phyloP scores from a whole-genome alignment of 2,113 vertebrate genomes.

The Lasiurus borealis region DNA sequence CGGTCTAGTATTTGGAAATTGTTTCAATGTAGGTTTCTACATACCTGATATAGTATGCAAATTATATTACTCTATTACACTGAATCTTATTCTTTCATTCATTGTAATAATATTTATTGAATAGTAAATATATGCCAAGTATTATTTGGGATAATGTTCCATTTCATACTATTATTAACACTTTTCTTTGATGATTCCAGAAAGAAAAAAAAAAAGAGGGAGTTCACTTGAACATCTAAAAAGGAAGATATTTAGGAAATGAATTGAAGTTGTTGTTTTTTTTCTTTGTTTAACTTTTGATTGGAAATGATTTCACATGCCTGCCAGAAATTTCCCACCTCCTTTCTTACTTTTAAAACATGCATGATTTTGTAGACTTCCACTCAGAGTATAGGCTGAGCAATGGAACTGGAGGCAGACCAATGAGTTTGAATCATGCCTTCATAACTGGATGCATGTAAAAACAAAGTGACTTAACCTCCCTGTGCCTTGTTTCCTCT shows the following conservation, averaged over 20 bases:
- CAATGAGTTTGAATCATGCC: background rate
- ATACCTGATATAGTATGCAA: background rate
- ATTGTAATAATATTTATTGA: constrained; percentile 41
- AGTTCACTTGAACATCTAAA: background rate
- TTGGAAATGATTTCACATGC: background rate
- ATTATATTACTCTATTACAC: background rate
- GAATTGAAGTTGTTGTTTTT: background rate
- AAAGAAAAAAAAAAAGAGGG: background rate
- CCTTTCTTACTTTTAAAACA: background rate
- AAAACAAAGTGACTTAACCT: background rate
- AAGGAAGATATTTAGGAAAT: constrained; percentile 10
- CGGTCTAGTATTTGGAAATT: constrained; percentile 24
- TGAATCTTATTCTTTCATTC: background rate
- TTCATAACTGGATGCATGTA: background rate
- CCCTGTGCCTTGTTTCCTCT: background rate
- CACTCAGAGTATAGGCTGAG: background rate
- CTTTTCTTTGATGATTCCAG: constrained; percentile 5
- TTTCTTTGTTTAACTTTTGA: background rate
- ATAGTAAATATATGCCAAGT: background rate
- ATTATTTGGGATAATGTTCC: constrained; percentile 22
- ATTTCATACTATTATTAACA: constrained; percentile 40
- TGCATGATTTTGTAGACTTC: background rate
- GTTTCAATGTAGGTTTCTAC: background rate
- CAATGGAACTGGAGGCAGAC: background rate
- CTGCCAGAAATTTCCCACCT: background rate